Percentiles rank a stretch among this genome's conserved stretches.
These are phyloP conservation scores for Hippocampus kuda DNA, from an alignment of 2,797 vertebrate species.

Conservation along the genomic window DNA sequence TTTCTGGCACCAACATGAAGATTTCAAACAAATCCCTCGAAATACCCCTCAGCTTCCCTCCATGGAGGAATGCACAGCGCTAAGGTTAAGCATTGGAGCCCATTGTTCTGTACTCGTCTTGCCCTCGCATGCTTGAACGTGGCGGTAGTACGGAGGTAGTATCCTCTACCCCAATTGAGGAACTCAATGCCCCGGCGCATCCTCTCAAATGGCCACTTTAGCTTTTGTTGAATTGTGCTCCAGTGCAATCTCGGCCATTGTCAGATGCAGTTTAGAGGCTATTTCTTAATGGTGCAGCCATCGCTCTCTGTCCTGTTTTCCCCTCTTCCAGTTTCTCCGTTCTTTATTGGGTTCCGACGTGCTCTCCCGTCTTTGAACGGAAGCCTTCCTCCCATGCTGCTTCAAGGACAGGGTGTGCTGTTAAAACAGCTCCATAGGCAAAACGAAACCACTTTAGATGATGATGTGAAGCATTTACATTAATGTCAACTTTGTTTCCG, in stretches of 20 bases:
- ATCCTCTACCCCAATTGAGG: constrained; percentile 40
- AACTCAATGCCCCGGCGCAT: constrained; percentile 40
- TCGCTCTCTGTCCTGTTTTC: constrained; percentile 43
- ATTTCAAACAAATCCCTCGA: neutral
- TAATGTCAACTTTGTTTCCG: no score
- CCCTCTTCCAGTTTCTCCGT: constrained; percentile 23
- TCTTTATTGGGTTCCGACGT: constrained; percentile 33
- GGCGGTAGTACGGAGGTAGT: constrained; percentile 14
- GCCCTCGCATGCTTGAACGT: neutral
- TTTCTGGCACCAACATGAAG: neutral
- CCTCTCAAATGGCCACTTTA: constrained; percentile 60
- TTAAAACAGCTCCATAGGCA: constrained; percentile 18
- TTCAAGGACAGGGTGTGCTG: constrained; percentile 24
- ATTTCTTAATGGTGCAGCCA: constrained; percentile 61
- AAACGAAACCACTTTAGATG: neutral
- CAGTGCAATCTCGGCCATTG: constrained; percentile 65
- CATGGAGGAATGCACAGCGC: neutral
- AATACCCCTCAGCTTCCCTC: neutral
- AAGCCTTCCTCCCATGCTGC: constrained; percentile 45
- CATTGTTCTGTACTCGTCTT: neutral
- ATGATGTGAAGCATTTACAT: no score
- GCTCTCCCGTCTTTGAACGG: constrained; percentile 35
- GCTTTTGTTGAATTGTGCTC: constrained; percentile 61
- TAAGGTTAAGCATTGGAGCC: neutral
- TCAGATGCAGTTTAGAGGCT: constrained; percentile 65